Evolutionary conservation across 1,140 invertebrate species (phyloP).

Genomic region (Paraescarpia echinospica): DNA sequence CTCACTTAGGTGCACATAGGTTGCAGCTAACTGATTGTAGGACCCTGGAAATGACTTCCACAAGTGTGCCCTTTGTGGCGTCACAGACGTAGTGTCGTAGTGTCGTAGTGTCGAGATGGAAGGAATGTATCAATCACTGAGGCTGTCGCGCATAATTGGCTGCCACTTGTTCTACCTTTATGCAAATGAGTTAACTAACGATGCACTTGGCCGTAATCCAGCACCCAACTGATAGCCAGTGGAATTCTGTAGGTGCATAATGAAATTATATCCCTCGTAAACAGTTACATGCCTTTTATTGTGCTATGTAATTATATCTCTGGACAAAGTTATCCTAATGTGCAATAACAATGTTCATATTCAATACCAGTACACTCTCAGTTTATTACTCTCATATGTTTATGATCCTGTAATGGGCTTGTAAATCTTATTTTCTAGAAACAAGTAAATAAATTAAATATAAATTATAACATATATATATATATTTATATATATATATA

Average conservation of each 20-base stretch:
- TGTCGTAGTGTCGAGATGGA: background rate
- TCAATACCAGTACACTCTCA: background rate
- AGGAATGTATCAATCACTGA: background rate
- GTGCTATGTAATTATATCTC: background rate
- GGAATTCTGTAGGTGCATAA: background rate
- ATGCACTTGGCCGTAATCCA: background rate
- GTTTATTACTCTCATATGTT: background rate
- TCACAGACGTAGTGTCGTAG: background rate
- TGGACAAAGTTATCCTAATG: background rate
- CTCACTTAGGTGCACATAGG: background rate
- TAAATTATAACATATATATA: background rate
- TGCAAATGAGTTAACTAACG: background rate
- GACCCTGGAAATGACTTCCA: background rate
- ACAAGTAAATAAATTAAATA: background rate
- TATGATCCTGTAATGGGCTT: background rate
- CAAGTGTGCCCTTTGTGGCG: background rate
- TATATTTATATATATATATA: background rate
- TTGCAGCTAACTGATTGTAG: background rate
- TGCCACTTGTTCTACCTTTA: background rate
- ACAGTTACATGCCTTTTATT: background rate
- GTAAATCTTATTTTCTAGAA: background rate
- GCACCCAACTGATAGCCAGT: background rate
- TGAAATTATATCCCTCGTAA: background rate
- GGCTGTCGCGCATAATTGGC: background rate
- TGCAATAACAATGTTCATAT: background rate